Percentiles rank a stretch among this genome's conserved stretches.
Evolutionary conservation across 2,888 invertebrate species (phyloP).

Genomic region (Ophonus ardosiacus): DNA sequence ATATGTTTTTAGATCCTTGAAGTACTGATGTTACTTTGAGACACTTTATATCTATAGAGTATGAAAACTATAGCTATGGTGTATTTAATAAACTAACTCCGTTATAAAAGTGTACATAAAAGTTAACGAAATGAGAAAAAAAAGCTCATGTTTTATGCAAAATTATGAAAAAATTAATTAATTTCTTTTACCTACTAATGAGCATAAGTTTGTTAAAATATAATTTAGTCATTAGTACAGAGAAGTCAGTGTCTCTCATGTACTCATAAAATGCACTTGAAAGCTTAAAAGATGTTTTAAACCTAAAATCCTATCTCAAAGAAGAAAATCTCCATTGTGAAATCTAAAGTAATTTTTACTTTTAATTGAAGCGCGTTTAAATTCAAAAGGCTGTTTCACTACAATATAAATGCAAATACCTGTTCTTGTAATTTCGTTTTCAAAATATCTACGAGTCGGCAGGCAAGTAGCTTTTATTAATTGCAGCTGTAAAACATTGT

Average conservation of each 20-base stretch:
- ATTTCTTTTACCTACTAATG: neutral
- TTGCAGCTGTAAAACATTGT: slow-evolving; percentile 34
- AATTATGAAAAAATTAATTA: too few species aligned
- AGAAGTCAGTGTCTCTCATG: neutral
- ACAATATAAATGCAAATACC: slow-evolving; percentile 60
- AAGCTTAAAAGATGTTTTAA: neutral
- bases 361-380: slow-evolving; percentile 54
- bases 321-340: neutral
- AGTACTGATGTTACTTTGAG: too few species aligned
- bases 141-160: too few species aligned
- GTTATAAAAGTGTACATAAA: too few species aligned
- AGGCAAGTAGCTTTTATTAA: slow-evolving; percentile 27
- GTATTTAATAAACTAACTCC: too few species aligned
- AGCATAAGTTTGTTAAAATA: neutral
- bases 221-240: too few species aligned
- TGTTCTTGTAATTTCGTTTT: slow-evolving; percentile 36
- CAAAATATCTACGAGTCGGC: slow-evolving; percentile 27
- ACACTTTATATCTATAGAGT: too few species aligned
- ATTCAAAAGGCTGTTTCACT: slow-evolving; percentile 50
- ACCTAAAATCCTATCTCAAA: neutral
- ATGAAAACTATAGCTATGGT: too few species aligned
- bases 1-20: too few species aligned
- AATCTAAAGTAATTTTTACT: slow-evolving; percentile 54
- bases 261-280: neutral
- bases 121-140: too few species aligned